phyloP scores from a whole-genome alignment of 2,888 invertebrate species.

The Dusona sp. region DNA sequence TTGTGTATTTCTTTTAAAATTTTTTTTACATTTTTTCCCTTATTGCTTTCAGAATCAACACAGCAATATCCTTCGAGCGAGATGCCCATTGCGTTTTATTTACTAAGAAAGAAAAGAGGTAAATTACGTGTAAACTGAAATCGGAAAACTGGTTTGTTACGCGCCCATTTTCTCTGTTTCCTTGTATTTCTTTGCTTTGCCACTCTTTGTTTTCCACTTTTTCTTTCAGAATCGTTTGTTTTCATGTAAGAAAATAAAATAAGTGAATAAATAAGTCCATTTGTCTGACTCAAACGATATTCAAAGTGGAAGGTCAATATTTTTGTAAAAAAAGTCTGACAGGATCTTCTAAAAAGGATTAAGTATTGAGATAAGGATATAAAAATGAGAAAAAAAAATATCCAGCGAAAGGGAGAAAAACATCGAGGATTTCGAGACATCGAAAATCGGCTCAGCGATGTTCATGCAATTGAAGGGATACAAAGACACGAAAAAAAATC shows the following conservation, averaged over 20 bases:
- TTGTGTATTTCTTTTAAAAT: too few relatives aligned
- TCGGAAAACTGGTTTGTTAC: conserved; percentile 79
- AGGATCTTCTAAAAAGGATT: not conserved
- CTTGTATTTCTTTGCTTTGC: conserved; percentile 3
- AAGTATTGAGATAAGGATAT: not conserved
- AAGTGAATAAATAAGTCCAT: not conserved
- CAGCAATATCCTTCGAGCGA: too few relatives aligned
- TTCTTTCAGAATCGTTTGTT: not conserved
- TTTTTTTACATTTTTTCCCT: too few relatives aligned
- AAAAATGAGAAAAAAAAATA: conserved; percentile 2
- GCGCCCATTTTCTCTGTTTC: conserved; percentile 70
- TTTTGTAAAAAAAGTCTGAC: not conserved
- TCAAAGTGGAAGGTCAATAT: not conserved
- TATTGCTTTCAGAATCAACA: too few relatives aligned
- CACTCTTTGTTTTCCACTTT: conserved; percentile 20
- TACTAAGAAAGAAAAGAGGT: too few relatives aligned
- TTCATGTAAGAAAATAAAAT: not conserved
- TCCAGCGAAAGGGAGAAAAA: conserved; percentile 11
- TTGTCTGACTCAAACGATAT: too few relatives aligned
- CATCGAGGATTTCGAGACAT: conserved; percentile 49
- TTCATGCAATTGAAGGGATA: conserved; percentile 58
- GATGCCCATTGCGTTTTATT: too few relatives aligned
- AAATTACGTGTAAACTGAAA: too few relatives aligned
- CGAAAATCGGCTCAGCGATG: conserved; percentile 51
- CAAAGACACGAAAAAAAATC: conserved; percentile 11